Evolutionary conservation across 2,113 vertebrate genomes (phyloP).

Genomic region (Melanocharis versteri): DNA sequence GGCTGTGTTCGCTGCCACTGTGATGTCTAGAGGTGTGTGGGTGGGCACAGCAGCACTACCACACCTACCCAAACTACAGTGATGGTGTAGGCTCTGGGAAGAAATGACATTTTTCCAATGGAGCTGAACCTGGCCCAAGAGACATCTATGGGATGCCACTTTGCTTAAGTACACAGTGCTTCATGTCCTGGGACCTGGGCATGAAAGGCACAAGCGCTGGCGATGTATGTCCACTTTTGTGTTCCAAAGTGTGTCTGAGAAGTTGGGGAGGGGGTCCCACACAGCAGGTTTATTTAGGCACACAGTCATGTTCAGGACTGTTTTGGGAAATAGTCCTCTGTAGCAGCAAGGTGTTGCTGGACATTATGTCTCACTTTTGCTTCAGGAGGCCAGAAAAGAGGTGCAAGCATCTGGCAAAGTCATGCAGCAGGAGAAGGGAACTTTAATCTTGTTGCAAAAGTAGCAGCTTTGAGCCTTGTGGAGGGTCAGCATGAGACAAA

Average conservation of each 20-base stretch:
- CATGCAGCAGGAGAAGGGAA: not conserved
- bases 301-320: not conserved
- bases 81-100: not conserved
- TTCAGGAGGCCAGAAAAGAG: not conserved
- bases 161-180: not conserved
- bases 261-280: not conserved
- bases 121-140: not conserved
- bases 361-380: not conserved
- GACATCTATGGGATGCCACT: no score
- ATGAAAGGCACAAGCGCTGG: not conserved
- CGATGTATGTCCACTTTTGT: fast-evolving
- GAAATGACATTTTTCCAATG: fast-evolving
- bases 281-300: not conserved
- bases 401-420: not conserved
- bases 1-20: not conserved
- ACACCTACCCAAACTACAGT: not conserved
- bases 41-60: not conserved
- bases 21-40: not conserved
- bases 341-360: not conserved
- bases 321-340: not conserved
- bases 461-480: not conserved
- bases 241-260: fast-evolving
- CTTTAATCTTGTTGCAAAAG: not conserved
- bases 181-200: not conserved
- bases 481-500: not conserved